A percentile compares a stretch with the other conserved stretches of the same genome.
These are phyloP conservation scores for Heliconius hermathena DNA, from an alignment of 1,140 invertebrate genomes.

Conservation along the genomic window DNA sequence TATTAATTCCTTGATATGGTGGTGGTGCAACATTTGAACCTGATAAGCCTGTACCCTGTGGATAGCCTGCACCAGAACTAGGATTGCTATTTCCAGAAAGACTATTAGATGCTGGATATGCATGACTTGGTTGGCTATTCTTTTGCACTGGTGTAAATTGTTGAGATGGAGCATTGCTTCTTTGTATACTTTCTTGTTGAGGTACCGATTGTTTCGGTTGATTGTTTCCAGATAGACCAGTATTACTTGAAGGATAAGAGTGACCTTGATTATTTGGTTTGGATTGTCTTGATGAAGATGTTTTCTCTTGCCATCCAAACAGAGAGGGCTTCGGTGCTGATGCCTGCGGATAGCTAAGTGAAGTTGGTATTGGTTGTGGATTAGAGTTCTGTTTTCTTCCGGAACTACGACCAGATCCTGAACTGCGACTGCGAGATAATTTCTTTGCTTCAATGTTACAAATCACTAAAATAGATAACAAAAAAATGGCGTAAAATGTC, in stretches of 20 bases:
- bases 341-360: slow-evolving; percentile 65
- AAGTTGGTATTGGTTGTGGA: slow-evolving; percentile 67
- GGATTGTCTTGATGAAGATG: slow-evolving; percentile 37
- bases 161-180: slow-evolving; percentile 52
- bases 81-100: slow-evolving; percentile 50
- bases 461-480: slow-evolving; percentile 42
- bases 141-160: slow-evolving; percentile 39
- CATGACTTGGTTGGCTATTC: slow-evolving; percentile 51
- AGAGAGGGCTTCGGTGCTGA: slow-evolving; percentile 67
- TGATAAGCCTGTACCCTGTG: slow-evolving; percentile 41
- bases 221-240: slow-evolving; percentile 65
- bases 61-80: slow-evolving; percentile 26
- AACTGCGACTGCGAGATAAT: slow-evolving; percentile 61
- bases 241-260: slow-evolving; percentile 73
- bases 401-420: slow-evolving; percentile 58
- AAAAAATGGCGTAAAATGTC: slow-evolving; percentile 44
- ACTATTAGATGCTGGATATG: slow-evolving; percentile 62
- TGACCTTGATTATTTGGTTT: slow-evolving; percentile 61
- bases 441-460: slow-evolving; percentile 60
- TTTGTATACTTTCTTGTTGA: slow-evolving; percentile 62
- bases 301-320: slow-evolving; percentile 73
- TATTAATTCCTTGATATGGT: slow-evolving; percentile 51
- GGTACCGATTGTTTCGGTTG: slow-evolving; percentile 52
- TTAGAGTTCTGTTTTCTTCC: slow-evolving; percentile 59
- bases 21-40: slow-evolving; percentile 38